Evolutionary conservation across 1,140 invertebrate species (phyloP), one percentile per base, ranked within the genome.

Genomic region (Augochlora pura): DNA sequence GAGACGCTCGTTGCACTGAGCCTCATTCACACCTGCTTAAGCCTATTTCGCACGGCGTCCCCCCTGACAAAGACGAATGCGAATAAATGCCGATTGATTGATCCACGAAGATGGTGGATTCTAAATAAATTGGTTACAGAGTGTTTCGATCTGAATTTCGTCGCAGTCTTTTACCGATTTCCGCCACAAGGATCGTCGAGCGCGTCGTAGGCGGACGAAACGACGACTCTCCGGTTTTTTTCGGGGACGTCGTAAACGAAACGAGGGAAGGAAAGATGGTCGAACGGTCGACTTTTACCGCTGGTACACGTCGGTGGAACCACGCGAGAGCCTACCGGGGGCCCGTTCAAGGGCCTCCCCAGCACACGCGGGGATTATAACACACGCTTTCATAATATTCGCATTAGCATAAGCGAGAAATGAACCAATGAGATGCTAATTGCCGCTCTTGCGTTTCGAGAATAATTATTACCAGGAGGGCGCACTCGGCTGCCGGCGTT

Each of bases 401-500:
- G 66, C 80, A 91, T 91, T 90, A 89, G 88, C 89, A 89, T 90
- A 88, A 82, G 84, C 82, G 84, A 85, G 88, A 87, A 90, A 91
- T 86, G 87, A 90, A 87, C 86, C 88, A 91, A 91, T 90, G 90
- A 91, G 89, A 91, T 91, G 90, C 88, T 91, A 91, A 91, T 91
- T 90, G 88, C 87, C 77, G 84, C 85, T 84, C 83, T 88, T 80
- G 84, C 81, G 82, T 82, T 84, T 83, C 79, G 75, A 88, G 82
- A 87, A 88, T 88, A 90, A 89, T 90, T 88, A 90, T 88, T 87
- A 77, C 70, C 71, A 64, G 81, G 84, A 70, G 83, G 75, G 80
- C 78, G 79, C 81, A 82, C 72, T 85, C 38, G 25, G 32, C 52
- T 52, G 39, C 63, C 71, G 63, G 81, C 42, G 66, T 84, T 78